Evolutionary conservation across 2,797 vertebrate genomes (phyloP).

Genomic region (Poeciliopsis paucimaculata): DNA sequence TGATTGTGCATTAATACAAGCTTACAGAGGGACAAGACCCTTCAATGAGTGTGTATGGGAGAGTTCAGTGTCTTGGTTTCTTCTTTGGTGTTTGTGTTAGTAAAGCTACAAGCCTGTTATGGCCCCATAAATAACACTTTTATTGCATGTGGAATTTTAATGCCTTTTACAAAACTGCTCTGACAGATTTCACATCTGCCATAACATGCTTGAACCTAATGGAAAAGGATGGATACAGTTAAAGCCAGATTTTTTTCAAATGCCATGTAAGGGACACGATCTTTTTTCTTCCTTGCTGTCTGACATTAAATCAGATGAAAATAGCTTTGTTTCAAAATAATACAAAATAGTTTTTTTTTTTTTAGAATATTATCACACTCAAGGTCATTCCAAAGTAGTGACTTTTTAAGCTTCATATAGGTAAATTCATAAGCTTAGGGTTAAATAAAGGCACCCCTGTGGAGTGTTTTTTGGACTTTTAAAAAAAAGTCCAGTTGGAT

Average conservation of each 20-base stretch:
- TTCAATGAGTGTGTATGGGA: slow-evolving; percentile 63
- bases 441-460: not conserved
- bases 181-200: slow-evolving; percentile 75
- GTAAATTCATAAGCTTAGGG: not conserved
- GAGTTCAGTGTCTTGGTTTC: slow-evolving; percentile 67
- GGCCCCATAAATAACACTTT: slow-evolving; percentile 84
- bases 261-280: not conserved
- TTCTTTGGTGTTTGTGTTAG: slow-evolving; percentile 78
- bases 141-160: slow-evolving; percentile 79
- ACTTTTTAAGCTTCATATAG: not conserved
- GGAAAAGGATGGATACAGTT: slow-evolving; percentile 28
- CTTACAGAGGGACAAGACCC: slow-evolving; percentile 41
- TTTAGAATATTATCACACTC: not conserved
- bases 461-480: not conserved
- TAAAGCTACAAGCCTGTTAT: slow-evolving; percentile 83
- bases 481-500: not conserved
- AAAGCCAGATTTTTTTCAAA: not conserved
- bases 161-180: slow-evolving; percentile 76
- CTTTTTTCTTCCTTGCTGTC: not conserved
- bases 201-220: slow-evolving; percentile 47
- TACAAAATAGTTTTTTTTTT: not conserved
- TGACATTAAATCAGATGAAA: not conserved
- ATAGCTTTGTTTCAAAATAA: not conserved
- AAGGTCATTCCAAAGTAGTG: not conserved
- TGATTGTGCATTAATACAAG: slow-evolving; percentile 58